A percentile compares a stretch with the other conserved stretches of the same genome.
Evolutionary conservation across 92 coral and sea anemone species (phyloP).

Genomic region (Umimayanthus chanpuru): DNA sequence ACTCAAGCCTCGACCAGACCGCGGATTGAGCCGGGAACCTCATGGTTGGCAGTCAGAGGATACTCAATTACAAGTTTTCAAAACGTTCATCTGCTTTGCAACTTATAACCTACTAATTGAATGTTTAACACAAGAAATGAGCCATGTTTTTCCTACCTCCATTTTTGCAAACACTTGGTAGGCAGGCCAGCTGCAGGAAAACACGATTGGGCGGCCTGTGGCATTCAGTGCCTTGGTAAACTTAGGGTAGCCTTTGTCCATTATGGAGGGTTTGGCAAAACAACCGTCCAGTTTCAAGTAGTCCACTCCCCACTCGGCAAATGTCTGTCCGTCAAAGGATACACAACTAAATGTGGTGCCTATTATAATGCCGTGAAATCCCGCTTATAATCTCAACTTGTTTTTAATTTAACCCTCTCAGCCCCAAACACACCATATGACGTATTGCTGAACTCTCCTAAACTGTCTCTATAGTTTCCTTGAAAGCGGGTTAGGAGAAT

Average conservation of each 20-base stretch:
- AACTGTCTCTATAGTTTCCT: no score
- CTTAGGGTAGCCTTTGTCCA: constrained; percentile 93
- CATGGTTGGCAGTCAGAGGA: no score
- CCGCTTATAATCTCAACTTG: no score
- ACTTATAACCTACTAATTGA: no score
- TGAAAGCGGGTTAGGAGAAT: no score
- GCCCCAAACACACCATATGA: no score
- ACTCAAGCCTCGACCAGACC: no score
- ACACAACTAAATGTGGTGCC: background rate
- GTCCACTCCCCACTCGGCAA: constrained; percentile 97
- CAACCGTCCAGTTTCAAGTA: constrained; percentile 98
- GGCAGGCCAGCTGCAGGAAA: constrained; percentile 99
- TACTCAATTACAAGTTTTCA: no score
- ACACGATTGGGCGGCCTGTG: constrained; percentile 89
- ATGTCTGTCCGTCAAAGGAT: constrained; percentile 57
- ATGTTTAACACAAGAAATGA: background rate
- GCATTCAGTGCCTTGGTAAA: constrained; percentile 92
- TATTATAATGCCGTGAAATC: no score
- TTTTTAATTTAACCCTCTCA: no score
- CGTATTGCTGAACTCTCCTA: no score
- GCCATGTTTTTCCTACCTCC: constrained; percentile 33
- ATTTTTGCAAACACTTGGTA: constrained; percentile 73
- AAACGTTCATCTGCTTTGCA: background rate
- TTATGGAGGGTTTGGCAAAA: constrained; percentile 72
- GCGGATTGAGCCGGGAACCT: no score